Evolutionary conservation across 2,797 vertebrate species (phyloP), one percentile per base, ranked within the genome.

Genomic region (Rousettus madagascariensis): DNA sequence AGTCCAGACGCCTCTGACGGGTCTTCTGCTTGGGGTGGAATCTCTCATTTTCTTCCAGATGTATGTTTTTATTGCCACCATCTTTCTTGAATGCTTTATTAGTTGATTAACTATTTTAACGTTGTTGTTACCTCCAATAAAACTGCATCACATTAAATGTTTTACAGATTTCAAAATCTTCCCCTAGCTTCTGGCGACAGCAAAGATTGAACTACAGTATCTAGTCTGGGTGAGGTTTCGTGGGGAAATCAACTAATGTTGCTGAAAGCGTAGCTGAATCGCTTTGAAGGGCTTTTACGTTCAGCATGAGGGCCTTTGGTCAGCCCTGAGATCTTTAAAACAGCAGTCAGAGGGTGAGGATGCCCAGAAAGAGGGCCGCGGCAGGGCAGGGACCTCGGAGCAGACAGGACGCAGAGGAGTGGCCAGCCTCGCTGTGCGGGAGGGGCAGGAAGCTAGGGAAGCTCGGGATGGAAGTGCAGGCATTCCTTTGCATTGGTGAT

Each of bases 1-100:
- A 96, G 86, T 53, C 72, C 85, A 43, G 68, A 87, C 63, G 22
- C 28, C 95, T 83, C 49, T 57, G 95, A 97, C 96, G 71, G 93
- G 84, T 28, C 33, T 24, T 86, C 20, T 94, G 33, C 91, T 86
- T 94, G 87, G 61, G 86, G 72, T 19, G 82, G 79, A 87, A 74
- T 84, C 53, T 0, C 51, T 15, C 26, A 30, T 92, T 95, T 88
- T 79, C 66, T 90, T 28, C 49, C 65, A 30, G 15, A 55, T 0
- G 10, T 0, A 0, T 2, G 19, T 26, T 85, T 75, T 57, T 41
- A 19, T 11, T 28, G 46, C 46, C 63, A 17, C 28, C 19, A 0
- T 3, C 38, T 13, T 59, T 24, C 75, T 63, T 33, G 4, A n/a
- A 5, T 11, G 38, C 65, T 75, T 82, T 66, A 41, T 75, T 19